Evolutionary conservation across 2,797 vertebrate species (phyloP), one percentile per base, ranked within the genome.

Genomic region (Phrynocephalus vlangalii): DNA sequence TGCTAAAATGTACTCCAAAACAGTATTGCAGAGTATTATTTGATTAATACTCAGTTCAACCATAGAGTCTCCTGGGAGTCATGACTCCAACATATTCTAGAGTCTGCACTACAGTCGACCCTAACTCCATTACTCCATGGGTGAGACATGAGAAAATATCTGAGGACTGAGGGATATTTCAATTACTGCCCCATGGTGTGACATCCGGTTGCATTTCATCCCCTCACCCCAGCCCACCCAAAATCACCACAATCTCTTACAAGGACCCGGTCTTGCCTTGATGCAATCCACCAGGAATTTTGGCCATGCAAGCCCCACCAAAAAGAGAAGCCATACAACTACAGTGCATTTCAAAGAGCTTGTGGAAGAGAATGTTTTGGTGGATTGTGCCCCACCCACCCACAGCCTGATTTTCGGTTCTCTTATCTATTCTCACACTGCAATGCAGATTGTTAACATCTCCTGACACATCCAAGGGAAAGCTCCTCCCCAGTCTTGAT

Each of bases 401-500:
- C 38, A 24, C 33, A 33, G 85, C 30, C 73, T 75, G 30, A 86
- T 18, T 24, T 84, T 30, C 2, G n/a, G 86, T 63, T 44, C 91
- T 75, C 28, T 96, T 95, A 96, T 94, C 96, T 96, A 95, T 89
- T 83, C 56, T 76, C 24, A 87, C 73, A 90, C 75, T 72, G 13
- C 28, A 75, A 89, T 87, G 89, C 93, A 92, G 92, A 91, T 95
- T 93, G 89, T 93, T 95, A 90, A 86, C 92, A 93, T 90, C 83
- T 22, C 85, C 95, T 94, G 95, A 86, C 93, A 91, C 70, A 77
- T 89, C 95, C 94, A 95, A 82, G 15, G 87, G 90, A 90, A 93
- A 24, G 93, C 93, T 84, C 94, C 94, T 95, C 92, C 95, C 93
- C 90, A 77, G n/a, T 94, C 96, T 68, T 33, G 94, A 95, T 95